Base-by-base conservation (phyloP, 2,797 vertebrate genomes). In the Spea hammondii region DNA sequence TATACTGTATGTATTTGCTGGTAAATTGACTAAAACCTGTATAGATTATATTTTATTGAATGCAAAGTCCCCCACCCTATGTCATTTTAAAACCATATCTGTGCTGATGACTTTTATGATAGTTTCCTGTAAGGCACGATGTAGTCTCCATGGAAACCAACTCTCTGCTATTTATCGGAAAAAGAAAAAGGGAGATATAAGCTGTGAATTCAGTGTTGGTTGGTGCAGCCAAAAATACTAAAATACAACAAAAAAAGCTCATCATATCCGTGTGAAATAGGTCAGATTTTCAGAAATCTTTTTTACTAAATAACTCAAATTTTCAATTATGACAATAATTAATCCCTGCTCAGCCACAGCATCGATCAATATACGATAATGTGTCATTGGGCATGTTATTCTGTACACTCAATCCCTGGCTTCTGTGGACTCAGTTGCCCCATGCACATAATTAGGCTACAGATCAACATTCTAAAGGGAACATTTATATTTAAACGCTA, bases 401-500 rank as follows among this genome's bases (percentile, higher is more conserved):
- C 12, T 67, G 6, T 44, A n/a, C 10, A 5, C 13, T 10, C 10
- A 53, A 59, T 46, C 64, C 70, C 53, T 32, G 14, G n/a, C 14
- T 7, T 62, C 59, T 62, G 5, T 32, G 64, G 45, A 49, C 46
- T 9, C 17, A 66, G 13, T 57, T n/a, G 62, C 54, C 88, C 86
- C 84, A 84, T 79, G 90, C 89, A 92, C 91, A 89, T 90, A 89
- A 90, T 89, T 88, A 88, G 91, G 87, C 80, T 81, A 81, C 76
- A 86, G 88, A 90, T 82, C 86, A 91, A 88, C 88, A 90, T 91
- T 91, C 91, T 92, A 89, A 89, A 91, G 92, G 89, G 92, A 92
- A 85, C 87, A 84, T 90, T 90, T 87, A 88, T 90, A 90, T 92
- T 92, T 92, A 90, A 91, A 91, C 84, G 88, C 85, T 91, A 89